Conservation (phyloP, 2,888 invertebrate genomes). For the Cheilosia scutellata region DNA sequence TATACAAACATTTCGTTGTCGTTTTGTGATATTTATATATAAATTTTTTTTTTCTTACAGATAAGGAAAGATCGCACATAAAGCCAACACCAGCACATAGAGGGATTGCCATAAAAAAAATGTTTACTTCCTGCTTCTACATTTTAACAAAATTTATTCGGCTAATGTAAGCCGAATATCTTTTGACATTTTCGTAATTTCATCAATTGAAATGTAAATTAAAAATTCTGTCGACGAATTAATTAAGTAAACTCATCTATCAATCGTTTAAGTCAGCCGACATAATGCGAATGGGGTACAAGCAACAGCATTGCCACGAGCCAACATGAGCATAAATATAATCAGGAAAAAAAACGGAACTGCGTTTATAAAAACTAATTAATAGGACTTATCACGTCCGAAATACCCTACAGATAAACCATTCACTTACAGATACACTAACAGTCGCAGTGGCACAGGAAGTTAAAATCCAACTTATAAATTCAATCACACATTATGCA, state of each 20-base stretch:
- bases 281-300: background rate
- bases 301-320: background rate
- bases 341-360: constrained; percentile 10
- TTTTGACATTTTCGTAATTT: background rate
- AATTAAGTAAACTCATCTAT: constrained; percentile 8
- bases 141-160: background rate
- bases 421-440: constrained; percentile 25
- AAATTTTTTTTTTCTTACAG: constrained; percentile 2
- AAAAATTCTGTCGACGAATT: background rate
- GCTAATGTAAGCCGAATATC: too few species aligned
- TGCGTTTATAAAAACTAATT: constrained; percentile 49
- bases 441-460: constrained; percentile 49
- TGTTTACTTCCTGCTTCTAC: constrained; percentile 56
- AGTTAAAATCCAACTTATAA: constrained; percentile 71
- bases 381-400: constrained; percentile 67
- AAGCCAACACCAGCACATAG: background rate
- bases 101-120: background rate
- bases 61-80: constrained; percentile 38
- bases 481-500: constrained; percentile 58
- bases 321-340: background rate
- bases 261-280: background rate
- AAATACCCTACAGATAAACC: constrained; percentile 51
- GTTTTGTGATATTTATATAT: constrained; percentile 28
- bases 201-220: background rate
- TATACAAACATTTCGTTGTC: constrained; percentile 45